A percentile compares a stretch with the other conserved stretches of the same genome.
Conservation (phyloP, 2,797 vertebrate species). For the Acanthornis magna region DNA sequence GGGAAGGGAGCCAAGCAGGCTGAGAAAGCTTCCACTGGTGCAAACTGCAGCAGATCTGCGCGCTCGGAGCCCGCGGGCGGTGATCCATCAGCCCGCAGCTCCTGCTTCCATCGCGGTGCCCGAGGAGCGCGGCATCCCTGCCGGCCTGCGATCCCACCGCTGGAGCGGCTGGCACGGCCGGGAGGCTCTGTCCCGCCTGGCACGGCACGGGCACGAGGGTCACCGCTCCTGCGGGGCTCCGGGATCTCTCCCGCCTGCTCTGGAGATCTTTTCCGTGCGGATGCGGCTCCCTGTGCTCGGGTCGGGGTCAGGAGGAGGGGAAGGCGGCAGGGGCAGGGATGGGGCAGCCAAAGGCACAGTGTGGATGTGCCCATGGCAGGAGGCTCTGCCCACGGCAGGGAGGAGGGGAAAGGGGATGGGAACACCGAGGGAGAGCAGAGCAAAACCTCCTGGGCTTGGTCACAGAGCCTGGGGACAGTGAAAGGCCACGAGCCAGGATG, state of each 20-base stretch:
- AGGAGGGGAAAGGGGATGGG: neutral
- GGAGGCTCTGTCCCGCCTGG: neutral
- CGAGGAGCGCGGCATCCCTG: neutral
- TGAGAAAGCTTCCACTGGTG: slow-evolving; percentile 58
- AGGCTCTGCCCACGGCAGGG: neutral
- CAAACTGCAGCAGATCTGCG: slow-evolving; percentile 32
- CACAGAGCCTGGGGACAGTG: neutral
- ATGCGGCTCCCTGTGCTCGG: neutral
- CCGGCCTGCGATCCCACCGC: neutral
- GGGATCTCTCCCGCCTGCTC: neutral
- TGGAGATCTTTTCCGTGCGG: neutral
- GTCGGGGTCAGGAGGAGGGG: neutral
- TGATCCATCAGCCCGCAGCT: slow-evolving; percentile 37
- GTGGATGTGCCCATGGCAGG: neutral
- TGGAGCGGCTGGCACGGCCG: neutral
- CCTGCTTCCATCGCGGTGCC: neutral
- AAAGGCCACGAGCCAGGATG: neutral
- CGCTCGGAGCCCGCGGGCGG: slow-evolving; percentile 15
- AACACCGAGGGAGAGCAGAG: neutral
- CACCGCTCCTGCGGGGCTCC: neutral
- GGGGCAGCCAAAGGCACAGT: neutral
- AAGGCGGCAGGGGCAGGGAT: neutral
- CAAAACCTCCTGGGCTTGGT: neutral
- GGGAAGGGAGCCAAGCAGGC: slow-evolving; percentile 60
- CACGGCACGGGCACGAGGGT: rapidly evolving